Conservation (phyloP, 2,888 invertebrate genomes). For the Saturnia pavonia region DNA sequence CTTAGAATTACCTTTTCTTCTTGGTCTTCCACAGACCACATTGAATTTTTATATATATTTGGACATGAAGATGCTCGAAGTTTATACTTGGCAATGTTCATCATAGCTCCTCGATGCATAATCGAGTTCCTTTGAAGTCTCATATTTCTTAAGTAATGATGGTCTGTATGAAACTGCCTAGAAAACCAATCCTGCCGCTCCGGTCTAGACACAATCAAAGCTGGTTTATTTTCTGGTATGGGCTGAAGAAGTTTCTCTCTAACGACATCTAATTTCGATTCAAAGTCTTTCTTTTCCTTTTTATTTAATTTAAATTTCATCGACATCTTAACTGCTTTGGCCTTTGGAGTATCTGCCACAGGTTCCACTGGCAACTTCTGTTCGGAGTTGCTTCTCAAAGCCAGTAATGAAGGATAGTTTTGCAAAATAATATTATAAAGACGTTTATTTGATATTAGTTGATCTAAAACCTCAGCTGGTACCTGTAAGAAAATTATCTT, state of each 20-base stretch:
- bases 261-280: slow-evolving; percentile 66
- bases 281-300: slow-evolving; percentile 66
- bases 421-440: slow-evolving; percentile 87
- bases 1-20: slow-evolving; percentile 76
- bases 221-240: slow-evolving; percentile 70
- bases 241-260: slow-evolving; percentile 69
- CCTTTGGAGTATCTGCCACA: slow-evolving; percentile 51
- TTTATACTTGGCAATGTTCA: slow-evolving; percentile 92
- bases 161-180: slow-evolving; percentile 81
- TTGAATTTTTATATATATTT: slow-evolving; percentile 93
- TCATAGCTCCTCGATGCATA: slow-evolving; percentile 93
- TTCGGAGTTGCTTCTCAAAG: slow-evolving; percentile 84
- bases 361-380: slow-evolving; percentile 78
- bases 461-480: slow-evolving; percentile 87
- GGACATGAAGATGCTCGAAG: slow-evolving; percentile 95
- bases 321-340: slow-evolving; percentile 83
- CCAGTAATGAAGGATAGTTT: slow-evolving; percentile 86
- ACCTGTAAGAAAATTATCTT: slow-evolving; percentile 70
- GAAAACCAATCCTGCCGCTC: slow-evolving; percentile 68
- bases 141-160: slow-evolving; percentile 86
- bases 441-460: slow-evolving; percentile 83
- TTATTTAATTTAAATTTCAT: slow-evolving; percentile 81
- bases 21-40: slow-evolving; percentile 90
- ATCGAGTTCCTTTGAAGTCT: slow-evolving; percentile 90
- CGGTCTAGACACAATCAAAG: slow-evolving; percentile 50